Evolutionary conservation across 1,140 invertebrate species (phyloP), one percentile per base, ranked within the genome.

Genomic region (Cyrtorhinus lividipennis): DNA sequence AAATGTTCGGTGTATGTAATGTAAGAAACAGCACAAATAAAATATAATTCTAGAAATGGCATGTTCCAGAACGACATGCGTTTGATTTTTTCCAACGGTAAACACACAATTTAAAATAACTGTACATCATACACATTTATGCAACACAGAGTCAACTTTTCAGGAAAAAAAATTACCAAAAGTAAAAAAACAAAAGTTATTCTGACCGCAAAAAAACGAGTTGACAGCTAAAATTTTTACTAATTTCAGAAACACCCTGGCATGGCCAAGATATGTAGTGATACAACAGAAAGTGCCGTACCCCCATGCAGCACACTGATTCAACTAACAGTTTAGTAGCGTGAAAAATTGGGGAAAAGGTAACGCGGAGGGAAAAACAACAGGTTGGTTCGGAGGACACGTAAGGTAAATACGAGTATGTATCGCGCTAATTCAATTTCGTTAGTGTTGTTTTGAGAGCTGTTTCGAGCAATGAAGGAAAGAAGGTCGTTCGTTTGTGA

Each of bases 91-190:
- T 58, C 26, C 22, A 58, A 59, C 10, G n/a, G n/a, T n/a, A 30
- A 59, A 59, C 23, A 58, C 56, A 58, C 56, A 58, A 24, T 58
- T 53, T 53, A 22, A 20, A 53, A 53, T 53, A 61, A 60, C 63
- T 64, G 63, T 64, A 64, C 63, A 64, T 61, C 63, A 61, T 64
- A 64, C 63, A 64, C 63, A 64, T 60, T 64, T 64, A 64, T 64
- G 63, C 63, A 64, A 64, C 63, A 64, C 63, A 64, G 59, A 64
- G 45, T 61, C 26, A 30, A 61, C 26, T 59, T 25, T 53, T 10
- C 10, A n/a, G n/a, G n/a, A n/a, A n/a, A n/a, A n/a, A n/a, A n/a
- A n/a, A n/a, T n/a, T n/a, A n/a, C n/a, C n/a, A n/a, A n/a, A n/a
- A n/a, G n/a, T n/a, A 59, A 26, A 23, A 59, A 27, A 59, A 59